Conservation (phyloP, 2,113 vertebrate species). For the Embiotoca jacksoni region DNA sequence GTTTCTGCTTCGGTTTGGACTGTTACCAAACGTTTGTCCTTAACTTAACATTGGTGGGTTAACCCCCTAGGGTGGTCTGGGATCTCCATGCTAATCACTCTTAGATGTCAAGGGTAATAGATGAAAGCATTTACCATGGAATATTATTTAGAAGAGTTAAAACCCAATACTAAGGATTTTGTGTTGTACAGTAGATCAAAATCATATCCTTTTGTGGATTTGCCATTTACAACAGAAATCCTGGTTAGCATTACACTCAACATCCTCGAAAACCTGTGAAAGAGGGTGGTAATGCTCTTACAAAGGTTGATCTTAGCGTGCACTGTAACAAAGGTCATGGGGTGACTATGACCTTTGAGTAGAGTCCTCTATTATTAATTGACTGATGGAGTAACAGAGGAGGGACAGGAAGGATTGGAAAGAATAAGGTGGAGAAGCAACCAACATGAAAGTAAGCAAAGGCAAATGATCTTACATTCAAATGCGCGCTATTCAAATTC, state of each 20-base stretch:
- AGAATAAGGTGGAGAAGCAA: neutral
- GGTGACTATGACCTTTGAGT: neutral
- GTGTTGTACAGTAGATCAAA: neutral
- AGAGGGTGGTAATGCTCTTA: constrained; percentile 70
- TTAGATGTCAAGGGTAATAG: constrained; percentile 24
- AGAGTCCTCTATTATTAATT: constrained; percentile 25
- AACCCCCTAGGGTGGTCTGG: constrained; percentile 33
- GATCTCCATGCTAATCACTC: constrained; percentile 37
- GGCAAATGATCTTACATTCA: constrained; percentile 66
- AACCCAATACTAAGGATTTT: neutral
- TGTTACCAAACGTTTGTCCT: constrained; percentile 7
- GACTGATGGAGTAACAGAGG: constrained; percentile 17
- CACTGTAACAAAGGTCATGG: constrained; percentile 59
- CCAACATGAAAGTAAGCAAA: constrained; percentile 18
- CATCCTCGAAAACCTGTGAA: constrained; percentile 30
- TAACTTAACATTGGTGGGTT: constrained; percentile 22
- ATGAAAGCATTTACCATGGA: constrained; percentile 1
- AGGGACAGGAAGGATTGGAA: constrained; percentile 13
- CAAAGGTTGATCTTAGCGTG: constrained; percentile 49
- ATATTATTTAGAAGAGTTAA: constrained; percentile 19
- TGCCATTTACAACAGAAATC: constrained; percentile 17
- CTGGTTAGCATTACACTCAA: constrained; percentile 21
- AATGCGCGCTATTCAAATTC: constrained; percentile 68
- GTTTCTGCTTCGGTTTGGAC: neutral
- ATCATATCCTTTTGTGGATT: constrained; percentile 5